Conservation (phyloP, 2,797 vertebrate species). For the Decapterus maruadsi region DNA sequence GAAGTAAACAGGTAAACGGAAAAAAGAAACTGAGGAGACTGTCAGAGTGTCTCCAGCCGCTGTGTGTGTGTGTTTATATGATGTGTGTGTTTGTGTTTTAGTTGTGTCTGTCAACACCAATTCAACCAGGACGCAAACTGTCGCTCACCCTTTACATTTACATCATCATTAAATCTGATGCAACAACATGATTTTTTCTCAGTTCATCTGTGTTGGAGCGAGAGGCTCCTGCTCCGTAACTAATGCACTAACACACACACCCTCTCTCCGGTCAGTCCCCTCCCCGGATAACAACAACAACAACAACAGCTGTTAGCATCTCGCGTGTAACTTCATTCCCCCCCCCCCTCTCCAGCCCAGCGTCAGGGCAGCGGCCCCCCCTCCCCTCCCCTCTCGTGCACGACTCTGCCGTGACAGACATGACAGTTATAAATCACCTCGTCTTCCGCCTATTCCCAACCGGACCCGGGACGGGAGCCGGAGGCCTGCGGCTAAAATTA, state of each 20-base stretch:
- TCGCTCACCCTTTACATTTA: background rate
- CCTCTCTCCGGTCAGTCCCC: background rate
- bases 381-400: constrained; percentile 54
- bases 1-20: too few species aligned
- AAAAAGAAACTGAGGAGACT: too few species aligned
- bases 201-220: too few species aligned
- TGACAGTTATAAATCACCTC: constrained; percentile 91
- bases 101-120: background rate
- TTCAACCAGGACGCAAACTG: background rate
- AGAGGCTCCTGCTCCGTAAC: background rate
- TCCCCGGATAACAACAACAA: constrained; percentile 36
- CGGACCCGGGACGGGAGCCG: constrained; percentile 70
- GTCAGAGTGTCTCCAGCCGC: too few species aligned
- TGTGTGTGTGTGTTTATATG: too few species aligned
- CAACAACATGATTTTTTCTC: background rate
- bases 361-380: constrained; percentile 3
- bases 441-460: constrained; percentile 81
- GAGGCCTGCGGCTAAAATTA: constrained; percentile 84
- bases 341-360: constrained; percentile 18
- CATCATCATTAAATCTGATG: background rate
- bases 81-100: too few species aligned
- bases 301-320: constrained; percentile 76
- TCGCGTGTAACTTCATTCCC: constrained; percentile 71
- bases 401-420: constrained; percentile 76
- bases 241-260: constrained; percentile 17